A percentile compares a stretch with the other conserved stretches of the same genome.
These are phyloP conservation scores for Microcebus tavaratra DNA, from an alignment of 2,113 vertebrate species.

Conservation along the genomic window DNA sequence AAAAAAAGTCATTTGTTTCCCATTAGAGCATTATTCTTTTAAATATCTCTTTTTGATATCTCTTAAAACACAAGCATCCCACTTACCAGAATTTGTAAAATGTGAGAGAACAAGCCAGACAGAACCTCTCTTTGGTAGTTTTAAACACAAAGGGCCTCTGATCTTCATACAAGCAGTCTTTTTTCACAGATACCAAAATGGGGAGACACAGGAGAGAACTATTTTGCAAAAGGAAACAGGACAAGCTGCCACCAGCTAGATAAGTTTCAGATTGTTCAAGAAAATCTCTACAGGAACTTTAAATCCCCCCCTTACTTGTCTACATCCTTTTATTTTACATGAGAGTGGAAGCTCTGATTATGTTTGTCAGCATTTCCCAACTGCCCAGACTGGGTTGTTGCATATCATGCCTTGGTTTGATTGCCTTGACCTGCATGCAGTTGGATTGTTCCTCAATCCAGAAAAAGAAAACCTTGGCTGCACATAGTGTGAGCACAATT, in stretches of 20 bases:
- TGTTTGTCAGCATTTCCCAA: background rate
- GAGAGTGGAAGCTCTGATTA: background rate
- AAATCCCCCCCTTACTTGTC: background rate
- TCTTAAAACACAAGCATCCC: slow-evolving; percentile 36
- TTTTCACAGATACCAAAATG: background rate
- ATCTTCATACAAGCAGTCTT: background rate
- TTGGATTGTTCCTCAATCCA: background rate
- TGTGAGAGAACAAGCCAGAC: background rate
- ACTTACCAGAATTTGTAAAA: background rate
- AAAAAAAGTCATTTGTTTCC: slow-evolving; percentile 47
- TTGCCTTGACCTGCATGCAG: background rate
- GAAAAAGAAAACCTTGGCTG: background rate
- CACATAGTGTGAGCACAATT: background rate
- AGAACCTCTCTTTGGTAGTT: background rate
- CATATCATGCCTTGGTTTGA: background rate
- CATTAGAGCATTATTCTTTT: slow-evolving; percentile 39
- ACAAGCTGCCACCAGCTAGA: background rate
- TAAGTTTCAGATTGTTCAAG: background rate
- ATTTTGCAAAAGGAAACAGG: slow-evolving; percentile 6
- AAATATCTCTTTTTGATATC: background rate
- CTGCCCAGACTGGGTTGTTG: background rate
- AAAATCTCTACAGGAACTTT: background rate
- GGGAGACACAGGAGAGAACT: background rate
- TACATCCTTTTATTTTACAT: background rate
- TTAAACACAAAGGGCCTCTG: background rate